A percentile compares a stretch with the other conserved stretches of the same genome.
phyloP scores from a whole-genome alignment of 2,888 invertebrate genomes.

The Eupithecia subumbrata region DNA sequence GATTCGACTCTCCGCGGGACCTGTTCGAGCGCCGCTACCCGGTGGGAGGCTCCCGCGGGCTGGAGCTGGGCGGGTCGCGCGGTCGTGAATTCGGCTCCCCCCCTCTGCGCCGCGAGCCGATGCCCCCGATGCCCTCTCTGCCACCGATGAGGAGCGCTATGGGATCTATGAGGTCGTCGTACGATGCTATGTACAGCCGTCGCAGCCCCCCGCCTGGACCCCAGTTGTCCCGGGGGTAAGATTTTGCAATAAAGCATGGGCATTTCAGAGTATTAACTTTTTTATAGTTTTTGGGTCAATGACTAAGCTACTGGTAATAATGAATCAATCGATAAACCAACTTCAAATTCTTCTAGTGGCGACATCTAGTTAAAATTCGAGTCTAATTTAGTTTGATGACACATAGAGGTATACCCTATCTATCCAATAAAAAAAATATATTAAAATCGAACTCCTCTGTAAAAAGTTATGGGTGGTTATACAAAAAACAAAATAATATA shows the following conservation, averaged over 20 bases:
- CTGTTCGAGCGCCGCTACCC: slow-evolving; percentile 92
- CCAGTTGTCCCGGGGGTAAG: slow-evolving; percentile 82
- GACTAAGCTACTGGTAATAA: no score
- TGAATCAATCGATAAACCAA: no score
- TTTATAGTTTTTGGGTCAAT: no score
- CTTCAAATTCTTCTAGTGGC: no score
- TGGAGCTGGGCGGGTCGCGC: slow-evolving; percentile 82
- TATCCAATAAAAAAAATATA: no score
- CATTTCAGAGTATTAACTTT: background rate
- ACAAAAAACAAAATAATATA: no score
- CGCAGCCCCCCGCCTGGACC: slow-evolving; percentile 88
- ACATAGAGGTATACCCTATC: no score
- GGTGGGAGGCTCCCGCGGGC: slow-evolving; percentile 80
- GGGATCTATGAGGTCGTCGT: slow-evolving; percentile 88
- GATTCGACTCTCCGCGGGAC: slow-evolving; percentile 91
- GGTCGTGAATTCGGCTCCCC: slow-evolving; percentile 88
- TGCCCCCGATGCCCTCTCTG: slow-evolving; percentile 91
- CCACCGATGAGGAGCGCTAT: slow-evolving; percentile 84
- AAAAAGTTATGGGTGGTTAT: no score
- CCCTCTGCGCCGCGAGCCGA: slow-evolving; percentile 89
- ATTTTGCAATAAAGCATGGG: slow-evolving; percentile 33
- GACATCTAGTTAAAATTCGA: no score
- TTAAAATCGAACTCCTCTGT: no score
- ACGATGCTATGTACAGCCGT: slow-evolving; percentile 93
- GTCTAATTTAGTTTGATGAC: no score